A percentile compares a stretch with the other conserved stretches of the same genome.
Evolutionary conservation across 1,140 invertebrate genomes (phyloP).

Genomic region (Phymorhynchus buccinoides): DNA sequence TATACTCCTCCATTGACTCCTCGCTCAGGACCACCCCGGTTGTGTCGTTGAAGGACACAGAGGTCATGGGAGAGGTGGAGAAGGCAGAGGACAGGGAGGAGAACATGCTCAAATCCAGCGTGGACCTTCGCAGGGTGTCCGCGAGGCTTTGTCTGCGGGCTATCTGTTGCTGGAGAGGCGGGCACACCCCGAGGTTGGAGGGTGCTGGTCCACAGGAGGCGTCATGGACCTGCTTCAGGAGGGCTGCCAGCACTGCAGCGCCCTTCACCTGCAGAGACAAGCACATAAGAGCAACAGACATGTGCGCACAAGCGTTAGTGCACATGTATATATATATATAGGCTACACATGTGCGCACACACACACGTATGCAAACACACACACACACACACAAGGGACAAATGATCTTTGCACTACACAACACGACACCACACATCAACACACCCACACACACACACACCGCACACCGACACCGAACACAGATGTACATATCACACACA

Average conservation of each 20-base stretch:
- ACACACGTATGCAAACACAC: background rate
- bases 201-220: background rate
- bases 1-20: background rate
- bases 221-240: background rate
- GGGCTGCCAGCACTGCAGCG: slow-evolving; percentile 12
- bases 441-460: no score
- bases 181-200: background rate
- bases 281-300: no score
- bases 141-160: background rate
- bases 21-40: background rate
- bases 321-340: background rate
- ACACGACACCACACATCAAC: background rate
- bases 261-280: slow-evolving; percentile 28
- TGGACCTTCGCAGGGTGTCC: background rate
- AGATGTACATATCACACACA: no score
- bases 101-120: background rate
- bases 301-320: background rate
- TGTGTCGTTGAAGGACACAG: background rate
- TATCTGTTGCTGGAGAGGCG: background rate
- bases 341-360: background rate
- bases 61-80: background rate
- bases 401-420: background rate
- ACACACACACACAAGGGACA: background rate
- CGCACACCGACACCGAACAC: no score
- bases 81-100: background rate